These are phyloP conservation scores for Galeopsomyia nigrocyanea DNA, from an alignment of 2,888 invertebrate species.

Conservation along the genomic window DNA sequence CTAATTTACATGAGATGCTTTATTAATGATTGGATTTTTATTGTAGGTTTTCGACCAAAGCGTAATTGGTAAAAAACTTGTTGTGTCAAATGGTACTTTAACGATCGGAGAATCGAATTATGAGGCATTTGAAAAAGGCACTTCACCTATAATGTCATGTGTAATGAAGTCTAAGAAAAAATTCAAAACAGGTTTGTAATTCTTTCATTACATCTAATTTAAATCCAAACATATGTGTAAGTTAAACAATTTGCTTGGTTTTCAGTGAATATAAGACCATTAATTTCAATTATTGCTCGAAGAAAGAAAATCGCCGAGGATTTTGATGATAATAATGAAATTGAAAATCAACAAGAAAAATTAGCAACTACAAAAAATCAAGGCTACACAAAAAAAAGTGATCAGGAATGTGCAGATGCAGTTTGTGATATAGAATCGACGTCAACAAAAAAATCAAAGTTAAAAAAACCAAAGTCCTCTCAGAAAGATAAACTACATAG, in stretches of 20 bases:
- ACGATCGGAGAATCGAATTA: slow-evolving; percentile 28
- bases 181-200: slow-evolving; percentile 33
- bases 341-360: background rate
- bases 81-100: slow-evolving; percentile 26
- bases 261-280: slow-evolving; percentile 42
- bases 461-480: background rate
- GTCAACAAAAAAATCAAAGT: background rate
- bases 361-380: background rate
- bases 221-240: slow-evolving; percentile 1
- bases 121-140: slow-evolving; percentile 24
- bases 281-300: slow-evolving; percentile 25
- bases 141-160: slow-evolving; percentile 26
- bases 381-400: background rate
- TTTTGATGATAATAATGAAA: background rate
- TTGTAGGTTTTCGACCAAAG: slow-evolving; percentile 39
- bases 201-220: background rate
- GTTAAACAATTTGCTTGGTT: slow-evolving; percentile 6
- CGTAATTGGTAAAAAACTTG: slow-evolving; percentile 37
- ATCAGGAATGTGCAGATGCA: background rate
- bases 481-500: background rate
- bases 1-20: background rate
- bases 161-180: slow-evolving; percentile 28
- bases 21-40: background rate
- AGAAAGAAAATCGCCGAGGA: slow-evolving; percentile 26
- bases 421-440: background rate